Percentiles rank a stretch among this genome's conserved stretches.
Conservation (phyloP, 2,888 invertebrate genomes). For the Stenichneumon culpator region DNA sequence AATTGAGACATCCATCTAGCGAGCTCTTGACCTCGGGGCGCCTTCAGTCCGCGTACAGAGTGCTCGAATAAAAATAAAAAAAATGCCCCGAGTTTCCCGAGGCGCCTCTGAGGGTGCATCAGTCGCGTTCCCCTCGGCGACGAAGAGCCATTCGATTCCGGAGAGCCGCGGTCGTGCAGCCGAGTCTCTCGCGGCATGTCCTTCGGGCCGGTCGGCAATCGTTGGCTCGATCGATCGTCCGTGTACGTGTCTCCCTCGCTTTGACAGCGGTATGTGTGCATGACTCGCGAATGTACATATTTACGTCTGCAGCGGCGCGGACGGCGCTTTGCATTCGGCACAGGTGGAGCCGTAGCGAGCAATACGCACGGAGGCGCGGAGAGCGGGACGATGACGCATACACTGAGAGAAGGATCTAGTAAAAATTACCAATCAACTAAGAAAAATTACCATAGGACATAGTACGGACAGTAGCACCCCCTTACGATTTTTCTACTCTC, state of each 20-base stretch:
- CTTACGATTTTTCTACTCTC: too few relatives aligned
- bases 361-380: constrained; percentile 3
- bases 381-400: not conserved
- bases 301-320: not conserved
- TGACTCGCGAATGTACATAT: not conserved
- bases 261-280: not conserved
- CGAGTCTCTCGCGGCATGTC: constrained; percentile 38
- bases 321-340: constrained; percentile 3
- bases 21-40: not conserved
- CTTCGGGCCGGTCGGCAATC: constrained; percentile 60
- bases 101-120: not conserved
- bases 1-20: not conserved
- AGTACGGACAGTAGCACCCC: too few relatives aligned
- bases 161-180: not conserved
- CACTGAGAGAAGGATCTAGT: too few relatives aligned
- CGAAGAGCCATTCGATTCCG: not conserved
- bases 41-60: constrained; percentile 15
- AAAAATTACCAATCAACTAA: too few relatives aligned
- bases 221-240: constrained; percentile 66
- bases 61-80: constrained; percentile 28
- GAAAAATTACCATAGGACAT: too few relatives aligned
- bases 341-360: constrained; percentile 3
- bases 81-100: constrained; percentile 17
- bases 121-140: not conserved
- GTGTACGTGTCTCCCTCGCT: constrained; percentile 40